Evolutionary conservation across 2,888 invertebrate species (phyloP), one percentile per base, ranked within the genome.

Genomic region (Caenorhabditis zanzibari): DNA sequence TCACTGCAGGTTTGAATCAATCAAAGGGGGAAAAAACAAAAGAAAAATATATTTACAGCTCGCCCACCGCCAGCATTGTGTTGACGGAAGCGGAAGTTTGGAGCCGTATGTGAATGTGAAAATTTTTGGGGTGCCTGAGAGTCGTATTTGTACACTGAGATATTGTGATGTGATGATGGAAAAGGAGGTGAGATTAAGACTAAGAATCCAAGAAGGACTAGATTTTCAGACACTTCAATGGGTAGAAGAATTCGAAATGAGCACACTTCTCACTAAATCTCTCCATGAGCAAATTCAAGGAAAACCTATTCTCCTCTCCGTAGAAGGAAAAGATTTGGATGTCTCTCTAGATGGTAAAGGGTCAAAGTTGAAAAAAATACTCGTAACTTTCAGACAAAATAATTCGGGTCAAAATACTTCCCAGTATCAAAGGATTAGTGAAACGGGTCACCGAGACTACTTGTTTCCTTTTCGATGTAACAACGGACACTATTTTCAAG

Each of bases 311-410:
- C 32, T 84, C 1, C 35, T 84, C 56, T 68, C 81, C 2, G 72
- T 74, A 2, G 47, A 61, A 68, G 81, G 81, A 32, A 81, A 68
- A 35, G 74, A 68, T 12, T 52, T 81, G 4, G 76, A 81, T 22
- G 49, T 84, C 7, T 16, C 63, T 6, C 24, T 84, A 26, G 77
- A 77, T 38, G 84, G 84, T 76, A 59, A 28, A 35, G 7, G 22
- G 22, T 16, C 26, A 22, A 38, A n/a, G n/a, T n/a, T n/a, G n/a
- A n/a, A n/a, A n/a, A n/a, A n/a, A n/a, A n/a, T n/a, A n/a, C n/a
- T n/a, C n/a, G n/a, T n/a, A n/a, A n/a, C n/a, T 73, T 81, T 54
- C 64, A 82, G 76, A 76, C 38, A 75, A 72, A 76, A 59, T 38
- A 22, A 54, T 83, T 38, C 61, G 64, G 26, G 61, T 83, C 26